Percentiles rank a stretch among this genome's conserved stretches.
Conservation (phyloP, 2,888 invertebrate species). For the Melitaea athalia region DNA sequence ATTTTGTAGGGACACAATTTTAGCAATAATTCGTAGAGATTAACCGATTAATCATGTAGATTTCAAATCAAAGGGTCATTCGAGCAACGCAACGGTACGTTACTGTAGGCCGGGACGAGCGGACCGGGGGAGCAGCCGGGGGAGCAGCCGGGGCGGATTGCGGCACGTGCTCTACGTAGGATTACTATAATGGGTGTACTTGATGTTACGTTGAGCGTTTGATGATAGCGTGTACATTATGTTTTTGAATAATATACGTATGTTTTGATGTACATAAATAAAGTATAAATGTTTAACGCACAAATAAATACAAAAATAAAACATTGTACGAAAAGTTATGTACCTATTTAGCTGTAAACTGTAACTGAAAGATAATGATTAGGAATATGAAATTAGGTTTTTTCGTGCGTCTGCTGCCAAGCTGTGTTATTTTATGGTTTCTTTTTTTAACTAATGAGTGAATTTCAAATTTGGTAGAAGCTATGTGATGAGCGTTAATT, state of each 20-base stretch:
- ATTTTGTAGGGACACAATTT: conserved; percentile 60
- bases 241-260: conserved; percentile 78
- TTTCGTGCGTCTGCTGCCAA: conserved; percentile 56
- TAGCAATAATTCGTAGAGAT: conserved; percentile 68
- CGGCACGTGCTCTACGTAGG: conserved; percentile 63
- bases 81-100: conserved; percentile 18
- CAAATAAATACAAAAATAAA: conserved; percentile 70
- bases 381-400: conserved; percentile 65
- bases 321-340: conserved; percentile 58
- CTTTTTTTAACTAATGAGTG: conserved; percentile 15
- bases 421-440: conserved; percentile 38
- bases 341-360: conserved; percentile 78
- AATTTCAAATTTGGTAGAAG: conserved; percentile 30
- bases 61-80: conserved; percentile 48
- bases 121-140: conserved; percentile 81
- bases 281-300: conserved; percentile 82
- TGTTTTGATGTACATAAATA: conserved; percentile 82
- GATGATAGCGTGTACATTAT: conserved; percentile 73
- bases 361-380: conserved; percentile 65
- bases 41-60: conserved; percentile 58
- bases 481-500: conserved; percentile 26
- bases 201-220: conserved; percentile 68
- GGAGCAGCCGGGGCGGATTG: conserved; percentile 79
- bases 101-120: conserved; percentile 44
- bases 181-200: conserved; percentile 62